A percentile compares a stretch with the other conserved stretches of the same genome.
phyloP scores from a whole-genome alignment of 30 jellyfish, hydroid and myxozoan genomes.

The Turritopsis dohrnii region DNA sequence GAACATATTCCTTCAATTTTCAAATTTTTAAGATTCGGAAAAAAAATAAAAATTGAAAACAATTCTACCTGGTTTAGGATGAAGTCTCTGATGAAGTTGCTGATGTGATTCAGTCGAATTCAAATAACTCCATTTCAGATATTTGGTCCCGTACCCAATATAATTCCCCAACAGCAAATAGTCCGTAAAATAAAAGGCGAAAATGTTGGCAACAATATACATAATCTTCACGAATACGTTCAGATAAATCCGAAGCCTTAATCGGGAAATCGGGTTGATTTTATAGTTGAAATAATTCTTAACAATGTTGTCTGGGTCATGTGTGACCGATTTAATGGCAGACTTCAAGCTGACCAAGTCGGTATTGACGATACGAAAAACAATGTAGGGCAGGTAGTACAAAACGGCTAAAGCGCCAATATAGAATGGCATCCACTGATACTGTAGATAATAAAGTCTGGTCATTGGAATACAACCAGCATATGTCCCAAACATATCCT shows the following conservation, averaged over 20 bases:
- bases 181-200: slow-evolving; percentile 29
- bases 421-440: slow-evolving; percentile 41
- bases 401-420: slow-evolving; percentile 31
- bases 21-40: too few relatives aligned
- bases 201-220: slow-evolving; percentile 27
- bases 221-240: slow-evolving; percentile 13
- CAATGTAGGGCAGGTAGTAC: slow-evolving; percentile 33
- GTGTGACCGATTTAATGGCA: slow-evolving; percentile 18
- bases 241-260: slow-evolving; percentile 24
- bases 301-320: slow-evolving; percentile 32
- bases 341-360: slow-evolving; percentile 28
- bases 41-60: too few relatives aligned
- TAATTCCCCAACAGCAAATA: slow-evolving; percentile 30
- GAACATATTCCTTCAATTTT: not conserved
- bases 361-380: slow-evolving; percentile 24
- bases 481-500: not conserved
- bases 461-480: slow-evolving; percentile 31
- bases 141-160: slow-evolving; percentile 15
- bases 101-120: slow-evolving; percentile 21
- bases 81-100: not conserved
- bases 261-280: slow-evolving; percentile 12
- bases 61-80: slow-evolving; percentile 30
- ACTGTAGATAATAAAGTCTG: slow-evolving; percentile 34
- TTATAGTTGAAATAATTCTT: slow-evolving; percentile 34
- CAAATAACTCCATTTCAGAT: slow-evolving; percentile 9